Base-by-base conservation (phyloP, 2,797 vertebrate species). In the Protosalanx chinensis region DNA sequence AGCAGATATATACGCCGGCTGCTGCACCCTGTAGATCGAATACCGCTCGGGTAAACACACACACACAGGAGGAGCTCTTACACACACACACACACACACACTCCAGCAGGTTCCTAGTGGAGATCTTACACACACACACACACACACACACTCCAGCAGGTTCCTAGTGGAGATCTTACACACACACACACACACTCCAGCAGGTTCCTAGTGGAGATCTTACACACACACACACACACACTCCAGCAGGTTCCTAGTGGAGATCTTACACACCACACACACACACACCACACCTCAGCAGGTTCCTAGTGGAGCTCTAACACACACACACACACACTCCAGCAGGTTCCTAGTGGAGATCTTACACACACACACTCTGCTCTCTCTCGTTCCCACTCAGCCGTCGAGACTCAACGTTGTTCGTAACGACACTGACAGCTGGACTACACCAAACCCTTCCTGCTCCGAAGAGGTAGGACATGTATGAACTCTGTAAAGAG, bases 391-490 rank as follows among this genome's bases (percentile, higher is more conserved):
- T 83, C 81, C 94, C 85, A 91, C 80, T 84, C 64, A 99, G 97
- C 97, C 97, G 66, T 96, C 97, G 63, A 96, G 96, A 80, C 95
- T 99, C 79, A 99, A 99, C 78, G 97, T 99, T 79, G 97, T 98
- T 85, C 95, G 96, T 90, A 98, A 99, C 23, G 96, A 98, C 91
- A 98, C 95, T 67, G 97, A 99, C 88, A 98, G 96, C 88, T 99
- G 97, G 97, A 99, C 93, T 99, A 98, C 93, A 98, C 96, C 77
- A 98, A 98, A 88, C 97, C 97, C 0, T 97, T 97, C 88, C 90
- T 98, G 88, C 94, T 94, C 89, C 92, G 96, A 84, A 90, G 94
- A 95, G 97, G 97, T 99, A 95, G 93, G 94, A 89, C 72, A 18
- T 29, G 41, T 29, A 46, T 12, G 2, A 46, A 46, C 10, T 12